These are phyloP conservation scores for Apodemia duryi DNA, from an alignment of 2,888 invertebrate species.

Conservation along the genomic window DNA sequence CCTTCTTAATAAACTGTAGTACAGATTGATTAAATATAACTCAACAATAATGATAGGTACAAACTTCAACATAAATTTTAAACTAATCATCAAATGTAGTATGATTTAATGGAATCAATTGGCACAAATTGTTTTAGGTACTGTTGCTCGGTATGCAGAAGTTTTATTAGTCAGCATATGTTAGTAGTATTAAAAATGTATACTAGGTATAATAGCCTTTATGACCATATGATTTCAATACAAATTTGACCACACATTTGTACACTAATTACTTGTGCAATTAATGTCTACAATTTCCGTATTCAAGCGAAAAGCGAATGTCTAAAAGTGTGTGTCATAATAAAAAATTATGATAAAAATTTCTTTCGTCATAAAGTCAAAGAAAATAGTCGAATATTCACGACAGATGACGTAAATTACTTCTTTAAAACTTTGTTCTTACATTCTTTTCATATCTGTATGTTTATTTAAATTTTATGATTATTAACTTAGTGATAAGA, in stretches of 20 bases:
- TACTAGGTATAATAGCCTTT: background rate
- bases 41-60: background rate
- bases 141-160: background rate
- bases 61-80: background rate
- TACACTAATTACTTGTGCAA: too few relatives aligned
- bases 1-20: too few relatives aligned
- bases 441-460: background rate
- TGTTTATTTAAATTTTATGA: constrained; percentile 1
- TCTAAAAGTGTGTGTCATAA: too few relatives aligned
- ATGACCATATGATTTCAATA: background rate
- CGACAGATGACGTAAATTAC: constrained; percentile 3
- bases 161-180: constrained; percentile 1
- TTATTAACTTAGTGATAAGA: constrained; percentile 3
- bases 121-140: constrained; percentile 4
- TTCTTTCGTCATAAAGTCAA: background rate
- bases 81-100: background rate
- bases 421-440: background rate
- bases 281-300: too few relatives aligned
- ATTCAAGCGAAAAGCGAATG: too few relatives aligned
- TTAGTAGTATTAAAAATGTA: background rate
- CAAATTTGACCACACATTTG: too few relatives aligned
- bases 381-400: background rate
- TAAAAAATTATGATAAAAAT: too few relatives aligned
- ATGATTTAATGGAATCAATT: background rate
- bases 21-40: background rate